Percentiles rank a stretch among this genome's conserved stretches.
Evolutionary conservation across 2,113 vertebrate genomes (phyloP).

Genomic region (Panthera leo): DNA sequence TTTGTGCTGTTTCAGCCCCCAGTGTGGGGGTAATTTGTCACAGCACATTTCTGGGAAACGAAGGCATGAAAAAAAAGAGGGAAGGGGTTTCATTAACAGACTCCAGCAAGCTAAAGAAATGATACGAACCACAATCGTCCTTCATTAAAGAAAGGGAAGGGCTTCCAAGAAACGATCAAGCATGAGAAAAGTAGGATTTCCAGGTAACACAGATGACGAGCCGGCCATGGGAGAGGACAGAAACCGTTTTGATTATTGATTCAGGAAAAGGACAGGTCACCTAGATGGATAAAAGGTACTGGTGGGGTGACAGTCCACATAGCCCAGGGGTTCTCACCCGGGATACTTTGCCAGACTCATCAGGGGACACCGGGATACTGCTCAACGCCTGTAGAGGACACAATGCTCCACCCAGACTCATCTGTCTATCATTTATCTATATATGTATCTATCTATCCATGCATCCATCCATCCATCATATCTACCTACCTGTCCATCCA

Average conservation of each 20-base stretch:
- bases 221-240: accelerated
- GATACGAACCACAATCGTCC: background rate
- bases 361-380: background rate
- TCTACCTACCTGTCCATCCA: too few relatives aligned
- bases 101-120: background rate
- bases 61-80: accelerated
- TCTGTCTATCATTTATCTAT: background rate
- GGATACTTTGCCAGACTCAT: too few relatives aligned
- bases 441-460: too few relatives aligned
- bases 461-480: too few relatives aligned
- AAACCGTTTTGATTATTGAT: too few relatives aligned
- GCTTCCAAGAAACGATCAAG: background rate
- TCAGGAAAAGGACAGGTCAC: background rate
- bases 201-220: background rate
- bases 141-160: background rate
- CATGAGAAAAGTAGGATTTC: accelerated
- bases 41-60: background rate
- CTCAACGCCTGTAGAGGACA: background rate
- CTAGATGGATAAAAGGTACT: accelerated
- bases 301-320: background rate
- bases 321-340: background rate
- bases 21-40: accelerated
- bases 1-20: background rate
- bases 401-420: too few relatives aligned
- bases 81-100: accelerated